phyloP scores from a whole-genome alignment of 2,113 vertebrate genomes.

The Noturus placidus region DNA sequence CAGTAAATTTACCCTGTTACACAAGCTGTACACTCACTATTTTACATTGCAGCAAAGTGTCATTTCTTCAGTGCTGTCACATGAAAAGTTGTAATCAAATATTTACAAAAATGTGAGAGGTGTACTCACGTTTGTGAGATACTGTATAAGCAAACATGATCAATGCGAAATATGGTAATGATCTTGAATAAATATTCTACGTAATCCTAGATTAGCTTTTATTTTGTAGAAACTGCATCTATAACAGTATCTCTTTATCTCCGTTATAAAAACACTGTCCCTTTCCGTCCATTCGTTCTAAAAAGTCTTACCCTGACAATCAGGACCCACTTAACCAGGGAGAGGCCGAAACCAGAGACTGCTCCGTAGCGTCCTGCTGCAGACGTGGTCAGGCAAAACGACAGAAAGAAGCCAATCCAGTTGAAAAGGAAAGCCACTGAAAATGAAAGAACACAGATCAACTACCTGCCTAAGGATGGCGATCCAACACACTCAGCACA shows the following conservation, averaged over 20 bases:
- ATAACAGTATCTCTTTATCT: not conserved
- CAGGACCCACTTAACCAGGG: constrained; percentile 97
- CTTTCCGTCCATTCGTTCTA: not conserved
- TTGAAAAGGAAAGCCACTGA: constrained; percentile 99
- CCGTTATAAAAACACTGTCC: not conserved
- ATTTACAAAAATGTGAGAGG: too few species aligned
- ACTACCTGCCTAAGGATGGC: not conserved
- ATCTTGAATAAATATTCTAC: not conserved
- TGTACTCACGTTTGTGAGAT: too few species aligned
- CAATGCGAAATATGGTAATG: not conserved
- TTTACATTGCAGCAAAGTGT: too few species aligned
- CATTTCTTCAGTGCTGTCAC: too few species aligned
- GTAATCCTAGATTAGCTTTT: not conserved
- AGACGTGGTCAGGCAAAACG: constrained; percentile 97
- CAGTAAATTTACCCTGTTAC: too few species aligned
- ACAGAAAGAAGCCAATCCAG: constrained; percentile 99
- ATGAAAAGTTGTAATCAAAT: too few species aligned
- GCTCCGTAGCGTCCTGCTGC: constrained; percentile 95
- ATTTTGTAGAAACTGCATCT: not conserved
- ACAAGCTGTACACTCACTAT: too few species aligned
- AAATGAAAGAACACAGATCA: not conserved
- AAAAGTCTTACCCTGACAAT: constrained; percentile 71
- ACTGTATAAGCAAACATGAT: not conserved
- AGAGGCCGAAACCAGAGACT: constrained; percentile 96
- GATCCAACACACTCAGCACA: not conserved